These are phyloP conservation scores for Zelostemma sp. DNA, from an alignment of 1,140 invertebrate species.

Conservation along the genomic window DNA sequence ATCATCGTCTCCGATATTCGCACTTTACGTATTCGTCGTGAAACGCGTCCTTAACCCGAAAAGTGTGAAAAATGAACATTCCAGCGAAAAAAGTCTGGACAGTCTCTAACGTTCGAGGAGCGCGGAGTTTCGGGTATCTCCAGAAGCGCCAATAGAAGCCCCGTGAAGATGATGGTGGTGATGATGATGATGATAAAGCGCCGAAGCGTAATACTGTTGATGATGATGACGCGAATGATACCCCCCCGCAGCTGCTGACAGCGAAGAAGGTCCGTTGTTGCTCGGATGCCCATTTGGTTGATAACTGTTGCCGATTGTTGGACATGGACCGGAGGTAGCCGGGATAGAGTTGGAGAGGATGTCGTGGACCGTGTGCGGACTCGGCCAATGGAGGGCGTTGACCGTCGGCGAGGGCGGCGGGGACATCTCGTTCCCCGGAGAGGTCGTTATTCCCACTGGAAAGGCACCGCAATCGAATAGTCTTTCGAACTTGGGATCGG, in stretches of 20 bases:
- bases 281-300: constrained; percentile 31
- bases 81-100: too few relatives aligned
- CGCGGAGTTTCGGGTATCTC: too few relatives aligned
- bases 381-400: constrained; percentile 75
- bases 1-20: too few relatives aligned
- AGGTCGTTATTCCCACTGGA: constrained; percentile 45
- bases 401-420: constrained; percentile 71
- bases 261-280: constrained; percentile 19
- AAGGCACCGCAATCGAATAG: constrained; percentile 53
- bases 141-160: constrained; percentile 40
- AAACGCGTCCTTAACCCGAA: too few relatives aligned
- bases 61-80: too few relatives aligned
- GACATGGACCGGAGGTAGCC: constrained; percentile 20
- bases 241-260: constrained; percentile 25
- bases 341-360: constrained; percentile 70
- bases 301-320: constrained; percentile 44
- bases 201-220: constrained; percentile 69
- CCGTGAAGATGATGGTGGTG: constrained; percentile 64
- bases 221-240: constrained; percentile 56
- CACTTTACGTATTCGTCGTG: too few relatives aligned
- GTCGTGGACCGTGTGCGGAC: constrained; percentile 79
- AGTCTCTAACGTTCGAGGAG: too few relatives aligned
- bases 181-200: constrained; percentile 66
- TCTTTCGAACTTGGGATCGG: constrained; percentile 52
- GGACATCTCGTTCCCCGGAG: constrained; percentile 37